Conservation (phyloP, 2,113 vertebrate genomes). For the Gavia stellata region DNA sequence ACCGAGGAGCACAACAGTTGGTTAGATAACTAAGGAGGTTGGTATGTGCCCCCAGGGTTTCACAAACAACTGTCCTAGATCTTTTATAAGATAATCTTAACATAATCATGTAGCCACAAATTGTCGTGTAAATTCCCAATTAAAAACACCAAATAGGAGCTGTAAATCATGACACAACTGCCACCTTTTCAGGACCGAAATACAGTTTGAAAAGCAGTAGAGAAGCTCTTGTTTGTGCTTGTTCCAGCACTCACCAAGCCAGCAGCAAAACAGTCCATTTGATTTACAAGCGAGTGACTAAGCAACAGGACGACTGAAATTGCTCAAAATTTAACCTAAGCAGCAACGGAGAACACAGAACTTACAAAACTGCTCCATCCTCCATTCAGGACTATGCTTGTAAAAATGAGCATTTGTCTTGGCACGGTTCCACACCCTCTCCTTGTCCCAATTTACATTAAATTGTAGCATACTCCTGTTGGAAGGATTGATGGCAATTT, state of each 20-base stretch:
- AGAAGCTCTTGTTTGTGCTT: background rate
- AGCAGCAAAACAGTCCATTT: background rate
- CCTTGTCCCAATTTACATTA: constrained; percentile 12
- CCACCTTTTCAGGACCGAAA: background rate
- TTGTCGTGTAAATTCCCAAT: constrained; percentile 65
- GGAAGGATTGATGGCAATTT: background rate
- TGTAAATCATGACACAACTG: constrained; percentile 47
- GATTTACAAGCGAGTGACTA: background rate
- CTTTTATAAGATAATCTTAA: constrained; percentile 69
- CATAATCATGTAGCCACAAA: constrained; percentile 64
- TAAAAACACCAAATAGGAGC: constrained; percentile 63
- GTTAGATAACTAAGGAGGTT: constrained; percentile 74
- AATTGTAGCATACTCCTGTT: background rate
- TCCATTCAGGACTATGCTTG: background rate
- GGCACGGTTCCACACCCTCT: background rate
- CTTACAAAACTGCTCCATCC: background rate
- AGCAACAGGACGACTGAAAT: background rate
- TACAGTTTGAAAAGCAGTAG: background rate
- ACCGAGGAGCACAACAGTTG: constrained; percentile 70
- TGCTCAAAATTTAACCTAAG: background rate
- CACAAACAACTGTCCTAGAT: constrained; percentile 70
- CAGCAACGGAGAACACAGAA: background rate
- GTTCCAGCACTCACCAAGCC: background rate
- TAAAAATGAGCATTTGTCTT: background rate
- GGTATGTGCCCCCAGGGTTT: constrained; percentile 72